Conservation (phyloP, 2,113 vertebrate species). For the Bubo scandiacus region DNA sequence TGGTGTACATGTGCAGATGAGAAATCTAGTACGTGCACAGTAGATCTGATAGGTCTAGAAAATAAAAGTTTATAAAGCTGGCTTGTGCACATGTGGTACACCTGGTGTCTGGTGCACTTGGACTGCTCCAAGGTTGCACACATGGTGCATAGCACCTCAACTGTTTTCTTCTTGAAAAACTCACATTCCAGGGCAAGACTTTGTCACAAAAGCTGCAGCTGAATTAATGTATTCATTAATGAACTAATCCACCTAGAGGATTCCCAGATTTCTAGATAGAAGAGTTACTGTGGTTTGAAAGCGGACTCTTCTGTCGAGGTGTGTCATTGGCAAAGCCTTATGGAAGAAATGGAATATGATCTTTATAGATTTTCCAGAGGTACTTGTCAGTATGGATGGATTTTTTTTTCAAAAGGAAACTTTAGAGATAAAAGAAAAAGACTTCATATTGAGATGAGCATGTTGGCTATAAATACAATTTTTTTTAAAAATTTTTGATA, state of each 20-base stretch:
- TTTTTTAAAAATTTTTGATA: neutral
- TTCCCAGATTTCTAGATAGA: neutral
- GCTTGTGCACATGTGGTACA: neutral
- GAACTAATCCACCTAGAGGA: neutral
- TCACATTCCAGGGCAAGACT: neutral
- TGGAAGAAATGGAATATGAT: neutral
- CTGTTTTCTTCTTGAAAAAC: neutral
- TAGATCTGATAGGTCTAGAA: neutral
- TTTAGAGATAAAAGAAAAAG: neutral
- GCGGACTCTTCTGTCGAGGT: fast-evolving
- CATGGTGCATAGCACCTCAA: fast-evolving
- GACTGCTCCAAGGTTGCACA: neutral
- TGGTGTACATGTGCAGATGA: neutral
- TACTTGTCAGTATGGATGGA: neutral
- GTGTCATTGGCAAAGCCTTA: neutral
- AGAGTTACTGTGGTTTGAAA: neutral
- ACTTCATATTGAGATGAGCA: neutral
- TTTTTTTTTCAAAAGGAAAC: neutral
- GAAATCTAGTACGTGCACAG: neutral
- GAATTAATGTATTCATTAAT: neutral
- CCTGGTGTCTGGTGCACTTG: neutral
- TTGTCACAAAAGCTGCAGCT: neutral
- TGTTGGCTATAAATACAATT: neutral
- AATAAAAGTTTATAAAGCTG: neutral
- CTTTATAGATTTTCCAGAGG: neutral